Evolutionary conservation across 2,888 invertebrate genomes (phyloP), one percentile per base, ranked within the genome.

Genomic region (Drosophila acutilabella): DNA sequence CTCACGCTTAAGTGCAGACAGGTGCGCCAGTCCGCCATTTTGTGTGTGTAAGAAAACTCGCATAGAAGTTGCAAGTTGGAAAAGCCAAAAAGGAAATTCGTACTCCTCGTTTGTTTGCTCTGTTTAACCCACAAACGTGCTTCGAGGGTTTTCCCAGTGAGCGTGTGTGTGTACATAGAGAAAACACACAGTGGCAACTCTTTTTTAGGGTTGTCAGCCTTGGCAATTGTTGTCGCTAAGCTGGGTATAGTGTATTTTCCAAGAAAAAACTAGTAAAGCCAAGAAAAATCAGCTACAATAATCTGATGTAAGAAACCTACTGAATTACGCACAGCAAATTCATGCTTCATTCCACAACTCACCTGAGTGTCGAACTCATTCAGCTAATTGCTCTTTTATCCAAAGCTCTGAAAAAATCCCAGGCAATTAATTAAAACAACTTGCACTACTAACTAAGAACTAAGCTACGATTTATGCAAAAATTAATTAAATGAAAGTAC

Each of bases 51-150:
- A 62, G 58, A 62, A 36, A n/a, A 40, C 60, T 51, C 8, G 26
- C 36, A 16, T 30, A 36, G 13, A 36, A 36, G 51, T 26, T 44
- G 36, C 5, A 36, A 36, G 51, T 26, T 44, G 36, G 54, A 14
- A 23, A 58, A 38, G 41, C 52, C 57, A 60, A 59, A 30, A 67
- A 59, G 71, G 64, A 74, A 74, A 64, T 67, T 11, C 59, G 41
- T 52, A 48, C 66, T 65, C 47, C 51, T 56, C 53, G 57, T 64
- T 51, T 79, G 77, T 86, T 81, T 86, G 80, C 84, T 72, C 80
- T 78, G 87, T 78, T 83, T 83, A 83, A 80, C 84, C 84, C 77
- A 73, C 69, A 83, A 86, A 86, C 81, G 77, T 76, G 77, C 74
- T 71, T 65, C 47, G 79, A 67, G 62, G 41, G 48, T 36, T 59